These are phyloP conservation scores for Sphaerophoria taeniata DNA, from an alignment of 2,888 invertebrate species.

Conservation along the genomic window DNA sequence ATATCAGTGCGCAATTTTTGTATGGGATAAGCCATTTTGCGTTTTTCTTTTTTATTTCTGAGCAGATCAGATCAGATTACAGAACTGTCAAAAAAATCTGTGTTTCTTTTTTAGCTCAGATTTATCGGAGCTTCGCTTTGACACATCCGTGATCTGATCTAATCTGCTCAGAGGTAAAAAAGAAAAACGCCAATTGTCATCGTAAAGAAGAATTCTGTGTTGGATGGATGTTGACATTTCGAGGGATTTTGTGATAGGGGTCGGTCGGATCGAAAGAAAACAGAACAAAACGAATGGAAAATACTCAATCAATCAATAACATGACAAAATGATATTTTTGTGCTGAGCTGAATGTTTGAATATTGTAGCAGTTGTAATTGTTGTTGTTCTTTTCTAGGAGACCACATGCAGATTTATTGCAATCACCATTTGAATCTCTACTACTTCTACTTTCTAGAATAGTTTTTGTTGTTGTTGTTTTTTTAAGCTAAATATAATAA, in stretches of 20 bases:
- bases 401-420: slow-evolving; percentile 52
- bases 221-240: background rate
- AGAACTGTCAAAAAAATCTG: too few relatives aligned
- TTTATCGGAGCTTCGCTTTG: too few relatives aligned
- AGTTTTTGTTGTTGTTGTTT: slow-evolving; percentile 37
- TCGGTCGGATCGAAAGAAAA: slow-evolving; percentile 38
- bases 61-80: too few relatives aligned
- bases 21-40: background rate
- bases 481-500: slow-evolving; percentile 47
- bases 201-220: background rate
- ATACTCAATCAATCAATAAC: slow-evolving; percentile 65
- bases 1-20: background rate
- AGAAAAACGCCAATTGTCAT: too few relatives aligned
- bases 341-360: slow-evolving; percentile 75
- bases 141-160: too few relatives aligned
- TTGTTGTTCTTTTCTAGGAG: slow-evolving; percentile 39
- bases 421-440: slow-evolving; percentile 55
- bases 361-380: slow-evolving; percentile 52
- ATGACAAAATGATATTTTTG: slow-evolving; percentile 67
- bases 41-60: too few relatives aligned
- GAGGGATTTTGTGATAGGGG: slow-evolving; percentile 24
- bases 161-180: too few relatives aligned
- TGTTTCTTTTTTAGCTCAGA: too few relatives aligned
- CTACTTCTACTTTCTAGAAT: slow-evolving; percentile 50
- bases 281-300: slow-evolving; percentile 47